Evolutionary conservation across 1,140 invertebrate genomes (phyloP), one percentile per base, ranked within the genome.

Genomic region (Calycopis cecrops): DNA sequence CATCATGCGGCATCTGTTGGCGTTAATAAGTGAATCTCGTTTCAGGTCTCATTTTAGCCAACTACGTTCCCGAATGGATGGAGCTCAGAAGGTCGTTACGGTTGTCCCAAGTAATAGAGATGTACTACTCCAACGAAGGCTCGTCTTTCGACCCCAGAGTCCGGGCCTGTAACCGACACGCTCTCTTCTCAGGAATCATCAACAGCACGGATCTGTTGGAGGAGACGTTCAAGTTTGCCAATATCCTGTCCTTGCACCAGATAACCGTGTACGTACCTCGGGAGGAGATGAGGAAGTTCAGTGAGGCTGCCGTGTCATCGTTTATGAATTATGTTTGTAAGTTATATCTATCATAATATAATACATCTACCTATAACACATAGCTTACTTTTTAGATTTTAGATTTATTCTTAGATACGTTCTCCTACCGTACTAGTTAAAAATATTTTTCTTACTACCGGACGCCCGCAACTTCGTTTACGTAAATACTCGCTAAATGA

Each of bases 121-220:
- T 92, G 90, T 93, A 92, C 70, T 93, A 93, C 71, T 92, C 92
- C 0, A 81, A 90, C 48, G 85, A 88, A 58, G 92, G 92, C 2
- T 76, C 92, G 9, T 80, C 85, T 3, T 90, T 91, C 57, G 86
- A 92, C 34, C 63, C 80, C 0, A 76, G 71, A 8, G 79, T 91
- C 1, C 88, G 79, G 62, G 91, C 91, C 0, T 92, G 92, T 53
- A 88, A 91, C 52, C 79, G 92, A 56, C 82, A 73, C 14, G 67
- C 73, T 8, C 71, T 88, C 35, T 90, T 92, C 58, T 60, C 68
- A 2, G 76, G 77, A 54, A 57, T 89, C 14, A 65, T 89, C 4
- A 76, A 84, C 10, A 70, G 69, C 11, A 52, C 70, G 0, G 70
- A 87, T 17, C 60, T 90, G 16, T 50, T 69, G 7, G 64, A 71